phyloP scores from a whole-genome alignment of 1,140 invertebrate species.

The Agrilus planipennis region DNA sequence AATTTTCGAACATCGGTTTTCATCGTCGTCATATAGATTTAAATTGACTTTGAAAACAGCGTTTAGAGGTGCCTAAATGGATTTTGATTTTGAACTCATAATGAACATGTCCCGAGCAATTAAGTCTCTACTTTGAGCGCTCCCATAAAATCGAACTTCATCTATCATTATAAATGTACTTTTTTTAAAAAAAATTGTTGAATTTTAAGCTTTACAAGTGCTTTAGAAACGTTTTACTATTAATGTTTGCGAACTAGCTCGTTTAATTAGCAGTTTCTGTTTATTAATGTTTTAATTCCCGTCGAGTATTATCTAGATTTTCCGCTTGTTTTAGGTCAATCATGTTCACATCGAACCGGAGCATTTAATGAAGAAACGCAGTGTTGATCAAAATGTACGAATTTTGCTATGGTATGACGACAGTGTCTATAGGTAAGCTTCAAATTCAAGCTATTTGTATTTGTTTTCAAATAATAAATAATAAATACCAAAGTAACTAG shows the following conservation, averaged over 20 bases:
- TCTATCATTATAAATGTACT: too few species aligned
- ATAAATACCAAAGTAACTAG: too few species aligned
- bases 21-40: too few species aligned
- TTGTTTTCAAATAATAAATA: too few species aligned
- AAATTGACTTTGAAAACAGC: too few species aligned
- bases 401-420: slow-evolving; percentile 84
- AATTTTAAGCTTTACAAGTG: not conserved
- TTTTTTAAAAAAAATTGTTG: slow-evolving; percentile 2
- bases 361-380: slow-evolving; percentile 71
- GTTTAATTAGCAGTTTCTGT: not conserved
- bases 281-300: too few species aligned
- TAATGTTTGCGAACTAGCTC: slow-evolving; percentile 3
- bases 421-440: slow-evolving; percentile 71
- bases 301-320: slow-evolving; percentile 1
- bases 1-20: too few species aligned
- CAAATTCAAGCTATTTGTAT: not conserved
- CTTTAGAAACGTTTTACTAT: slow-evolving; percentile 4
- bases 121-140: too few species aligned
- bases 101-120: too few species aligned
- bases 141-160: too few species aligned
- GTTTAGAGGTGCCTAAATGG: too few species aligned
- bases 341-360: slow-evolving; percentile 68
- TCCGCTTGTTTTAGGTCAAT: slow-evolving; percentile 58
- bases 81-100: too few species aligned
- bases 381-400: slow-evolving; percentile 71